phyloP scores from a whole-genome alignment of 2,113 vertebrate species.

The Xiphophorus couchianus region DNA sequence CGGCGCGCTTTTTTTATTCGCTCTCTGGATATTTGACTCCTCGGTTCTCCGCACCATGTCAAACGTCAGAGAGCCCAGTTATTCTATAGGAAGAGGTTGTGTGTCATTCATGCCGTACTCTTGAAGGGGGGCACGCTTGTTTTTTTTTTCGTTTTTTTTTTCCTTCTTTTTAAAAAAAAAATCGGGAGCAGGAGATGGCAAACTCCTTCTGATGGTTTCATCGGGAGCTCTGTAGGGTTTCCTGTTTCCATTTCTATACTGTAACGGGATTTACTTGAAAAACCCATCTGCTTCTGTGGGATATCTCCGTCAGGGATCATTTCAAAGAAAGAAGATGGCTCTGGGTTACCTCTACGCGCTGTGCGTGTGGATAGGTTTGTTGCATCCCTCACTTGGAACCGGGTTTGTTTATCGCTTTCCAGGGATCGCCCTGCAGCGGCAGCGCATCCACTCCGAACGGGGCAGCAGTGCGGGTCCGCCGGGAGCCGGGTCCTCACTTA shows the following conservation, averaged over 20 bases:
- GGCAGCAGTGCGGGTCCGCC: conserved; percentile 64
- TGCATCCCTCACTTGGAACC: conserved; percentile 60
- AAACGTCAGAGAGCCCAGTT: conserved; percentile 58
- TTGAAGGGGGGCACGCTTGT: conserved; percentile 29
- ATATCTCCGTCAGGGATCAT: conserved; percentile 25
- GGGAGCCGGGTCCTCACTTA: conserved; percentile 61
- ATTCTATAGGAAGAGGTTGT: conserved; percentile 59
- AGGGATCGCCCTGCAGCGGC: conserved; percentile 67
- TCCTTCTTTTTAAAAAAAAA: too few relatives aligned
- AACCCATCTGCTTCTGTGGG: conserved; percentile 4
- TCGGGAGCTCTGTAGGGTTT: conserved; percentile 24
- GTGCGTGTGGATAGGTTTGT: conserved; percentile 66
- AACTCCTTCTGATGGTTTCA: conserved; percentile 14
- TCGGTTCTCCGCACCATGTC: conserved; percentile 45
- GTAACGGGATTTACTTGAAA: conserved; percentile 39
- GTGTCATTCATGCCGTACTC: conserved; percentile 51
- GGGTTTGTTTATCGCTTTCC: conserved; percentile 79
- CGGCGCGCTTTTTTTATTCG: conserved; percentile 60
- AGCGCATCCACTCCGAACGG: conserved; percentile 70
- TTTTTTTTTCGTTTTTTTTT: conserved; percentile 3
- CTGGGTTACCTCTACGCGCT: conserved; percentile 51
- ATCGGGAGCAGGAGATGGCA: conserved; percentile 26
- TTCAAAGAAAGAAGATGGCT: conserved; percentile 39
- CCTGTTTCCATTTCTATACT: neutral
- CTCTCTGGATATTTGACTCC: conserved; percentile 74